Base-by-base conservation (phyloP, 2,888 invertebrate genomes). In the Apamea anceps region DNA sequence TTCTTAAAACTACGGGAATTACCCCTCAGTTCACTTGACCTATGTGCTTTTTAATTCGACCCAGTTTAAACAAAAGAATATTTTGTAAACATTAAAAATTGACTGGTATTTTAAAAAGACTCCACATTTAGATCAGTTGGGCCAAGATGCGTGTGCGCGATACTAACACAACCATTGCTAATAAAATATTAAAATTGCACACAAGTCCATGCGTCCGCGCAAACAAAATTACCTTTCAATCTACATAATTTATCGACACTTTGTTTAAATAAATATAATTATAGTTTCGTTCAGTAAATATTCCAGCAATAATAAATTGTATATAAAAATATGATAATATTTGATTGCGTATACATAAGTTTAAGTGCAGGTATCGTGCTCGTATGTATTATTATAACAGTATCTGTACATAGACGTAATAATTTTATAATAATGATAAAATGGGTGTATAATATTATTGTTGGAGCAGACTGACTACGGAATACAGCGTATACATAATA, bases 171-270 rank as follows among this genome's bases (percentile, higher is more conserved):
- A 95, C 95, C 94, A 89, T 93, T 89, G 92, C 92, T 93, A 93
- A 93, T 92, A 93, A 93, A 93, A 89, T 91, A 93, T 93, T 93
- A 89, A 94, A 94, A 96, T 96, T 96, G 96, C 96, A 96, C 96
- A 94, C 93, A 93, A 92, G 84, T 91, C 84, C 81, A 85, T 88
- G 90, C 90, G 90, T 77, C 87, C 90, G 88, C 81, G 70, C 75
- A 67, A 57, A 63, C 54, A 28, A 25, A 25, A 63, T 60, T 15
- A 25, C 76, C 80, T 77, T 80, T 60, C 54, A 80, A 82, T 77
- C 71, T 62, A 84, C 67, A 84, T 77, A 81, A 77, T 57, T 65
- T 72, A 67, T 68, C 79, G 78, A 80, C 67, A 72, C 75, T 54
- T n/a, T n/a, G 7, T 45, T 72, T 73, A 71, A 75, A 72, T 63